Percentiles rank a stretch among this genome's conserved stretches.
Conservation (phyloP, 2,113 vertebrate species). For the Columbina picui region DNA sequence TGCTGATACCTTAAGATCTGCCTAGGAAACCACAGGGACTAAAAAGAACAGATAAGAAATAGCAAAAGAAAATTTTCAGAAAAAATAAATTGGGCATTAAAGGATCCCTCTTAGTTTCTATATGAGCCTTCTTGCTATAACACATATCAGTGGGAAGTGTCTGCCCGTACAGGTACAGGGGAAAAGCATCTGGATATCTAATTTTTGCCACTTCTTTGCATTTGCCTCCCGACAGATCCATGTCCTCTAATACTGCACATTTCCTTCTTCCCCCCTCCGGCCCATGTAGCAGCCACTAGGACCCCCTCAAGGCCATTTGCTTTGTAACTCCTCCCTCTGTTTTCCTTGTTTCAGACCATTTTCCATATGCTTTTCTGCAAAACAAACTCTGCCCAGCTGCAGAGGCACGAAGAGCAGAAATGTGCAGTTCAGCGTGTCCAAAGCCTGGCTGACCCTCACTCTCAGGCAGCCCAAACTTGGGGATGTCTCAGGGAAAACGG, state of each 20-base stretch:
- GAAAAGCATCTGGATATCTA: neutral
- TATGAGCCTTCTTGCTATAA: neutral
- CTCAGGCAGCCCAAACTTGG: neutral
- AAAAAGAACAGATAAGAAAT: neutral
- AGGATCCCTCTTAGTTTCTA: neutral
- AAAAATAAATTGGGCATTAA: neutral
- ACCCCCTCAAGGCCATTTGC: neutral
- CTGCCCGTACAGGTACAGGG: neutral
- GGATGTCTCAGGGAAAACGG: neutral
- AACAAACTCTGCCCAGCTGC: neutral
- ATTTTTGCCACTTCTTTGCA: neutral
- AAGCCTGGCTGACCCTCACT: neutral
- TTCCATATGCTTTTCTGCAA: neutral
- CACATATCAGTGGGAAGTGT: neutral
- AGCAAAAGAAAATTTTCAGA: neutral
- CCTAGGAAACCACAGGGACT: neutral
- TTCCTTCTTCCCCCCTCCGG: neutral
- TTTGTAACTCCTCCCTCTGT: neutral
- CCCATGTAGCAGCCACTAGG: neutral
- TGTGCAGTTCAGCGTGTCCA: neutral
- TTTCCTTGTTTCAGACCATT: neutral
- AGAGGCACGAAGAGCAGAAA: neutral
- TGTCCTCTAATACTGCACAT: neutral
- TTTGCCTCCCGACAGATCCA: neutral
- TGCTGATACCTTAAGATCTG: conserved; percentile 20